These are phyloP conservation scores for Xanthorhoe designata DNA, from an alignment of 2,888 invertebrate genomes.

Conservation along the genomic window DNA sequence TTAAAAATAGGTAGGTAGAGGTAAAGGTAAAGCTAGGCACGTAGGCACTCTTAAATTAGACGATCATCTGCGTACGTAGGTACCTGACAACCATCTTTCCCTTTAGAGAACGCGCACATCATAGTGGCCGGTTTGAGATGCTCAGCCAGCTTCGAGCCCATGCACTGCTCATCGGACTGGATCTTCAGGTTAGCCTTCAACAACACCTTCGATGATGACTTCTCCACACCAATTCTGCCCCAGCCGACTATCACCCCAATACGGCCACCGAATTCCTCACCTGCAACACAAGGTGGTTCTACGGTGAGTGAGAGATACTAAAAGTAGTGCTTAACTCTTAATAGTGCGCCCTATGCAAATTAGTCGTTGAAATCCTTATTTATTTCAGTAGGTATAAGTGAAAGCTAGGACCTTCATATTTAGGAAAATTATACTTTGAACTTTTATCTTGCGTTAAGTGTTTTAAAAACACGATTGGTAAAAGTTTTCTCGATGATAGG, in stretches of 20 bases:
- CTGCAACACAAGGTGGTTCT: slow-evolving; percentile 57
- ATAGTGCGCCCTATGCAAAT: too few species aligned
- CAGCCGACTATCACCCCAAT: slow-evolving; percentile 83
- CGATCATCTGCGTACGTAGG: too few species aligned
- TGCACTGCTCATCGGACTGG: slow-evolving; percentile 71
- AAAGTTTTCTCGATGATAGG: too few species aligned
- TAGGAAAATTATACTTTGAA: too few species aligned
- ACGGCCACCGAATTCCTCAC: slow-evolving; percentile 69
- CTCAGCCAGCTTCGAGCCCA: slow-evolving; percentile 68
- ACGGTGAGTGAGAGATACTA: background rate
- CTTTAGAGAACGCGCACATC: slow-evolving; percentile 87
- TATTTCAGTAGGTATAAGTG: too few species aligned
- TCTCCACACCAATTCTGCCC: slow-evolving; percentile 78
- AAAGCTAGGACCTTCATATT: too few species aligned
- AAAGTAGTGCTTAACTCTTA: too few species aligned
- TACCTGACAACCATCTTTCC: slow-evolving; percentile 87
- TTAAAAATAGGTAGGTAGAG: background rate
- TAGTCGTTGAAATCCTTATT: too few species aligned
- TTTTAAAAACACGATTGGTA: too few species aligned
- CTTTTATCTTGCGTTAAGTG: too few species aligned
- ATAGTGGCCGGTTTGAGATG: slow-evolving; percentile 80
- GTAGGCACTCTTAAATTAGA: too few species aligned
- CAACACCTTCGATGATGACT: slow-evolving; percentile 75
- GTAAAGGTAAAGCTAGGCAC: too few species aligned
- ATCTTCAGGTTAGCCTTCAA: slow-evolving; percentile 78